Evolutionary conservation across 1,140 invertebrate species (phyloP).

Genomic region (Macrobrachium nipponense): DNA sequence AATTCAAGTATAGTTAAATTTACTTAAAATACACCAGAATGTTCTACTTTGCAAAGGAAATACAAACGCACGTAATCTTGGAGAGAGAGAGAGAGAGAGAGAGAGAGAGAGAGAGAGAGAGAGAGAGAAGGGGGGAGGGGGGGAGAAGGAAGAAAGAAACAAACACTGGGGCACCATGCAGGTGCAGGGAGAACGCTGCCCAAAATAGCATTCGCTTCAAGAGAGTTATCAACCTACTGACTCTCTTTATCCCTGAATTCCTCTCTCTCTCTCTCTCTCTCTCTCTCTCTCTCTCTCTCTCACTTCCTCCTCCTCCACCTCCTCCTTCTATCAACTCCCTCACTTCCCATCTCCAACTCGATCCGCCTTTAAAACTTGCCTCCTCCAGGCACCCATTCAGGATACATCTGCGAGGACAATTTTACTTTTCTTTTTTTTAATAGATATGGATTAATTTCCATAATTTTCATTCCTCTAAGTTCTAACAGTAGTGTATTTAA

Average conservation of each 20-base stretch:
- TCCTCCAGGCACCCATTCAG: neutral
- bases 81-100: neutral
- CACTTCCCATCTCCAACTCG: neutral
- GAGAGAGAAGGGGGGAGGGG: neutral
- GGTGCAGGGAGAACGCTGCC: neutral
- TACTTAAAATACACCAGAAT: no score
- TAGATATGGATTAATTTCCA: no score
- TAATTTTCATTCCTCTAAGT: no score
- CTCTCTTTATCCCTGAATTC: slow-evolving; percentile 13
- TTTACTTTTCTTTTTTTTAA: no score
- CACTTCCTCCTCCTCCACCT: neutral
- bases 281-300: slow-evolving; percentile 35
- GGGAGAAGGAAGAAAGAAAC: neutral
- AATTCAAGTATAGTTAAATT: no score
- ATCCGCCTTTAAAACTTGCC: neutral
- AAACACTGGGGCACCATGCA: slow-evolving; percentile 8
- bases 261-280: slow-evolving; percentile 34
- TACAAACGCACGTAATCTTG: neutral
- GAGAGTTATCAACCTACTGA: neutral
- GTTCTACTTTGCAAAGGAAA: no score
- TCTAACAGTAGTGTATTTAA: no score
- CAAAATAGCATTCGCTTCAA: neutral
- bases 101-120: slow-evolving; percentile 1
- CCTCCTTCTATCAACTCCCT: neutral
- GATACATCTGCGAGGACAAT: neutral